Evolutionary conservation across 2,888 invertebrate species (phyloP).

Genomic region (Venusia cambrica): DNA sequence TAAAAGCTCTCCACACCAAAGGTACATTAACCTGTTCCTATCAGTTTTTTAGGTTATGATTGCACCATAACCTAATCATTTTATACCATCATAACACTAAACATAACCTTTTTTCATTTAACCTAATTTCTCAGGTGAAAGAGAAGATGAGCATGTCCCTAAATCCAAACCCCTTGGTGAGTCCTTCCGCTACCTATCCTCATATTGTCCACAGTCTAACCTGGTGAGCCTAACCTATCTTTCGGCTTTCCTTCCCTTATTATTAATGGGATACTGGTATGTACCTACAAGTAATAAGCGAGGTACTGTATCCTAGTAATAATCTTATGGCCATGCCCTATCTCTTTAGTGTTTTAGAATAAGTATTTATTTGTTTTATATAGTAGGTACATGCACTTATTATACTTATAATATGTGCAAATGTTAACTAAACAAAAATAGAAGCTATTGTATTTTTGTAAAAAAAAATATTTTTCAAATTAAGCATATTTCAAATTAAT

Average conservation of each 20-base stretch:
- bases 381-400: too few species aligned
- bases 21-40: slow-evolving; percentile 62
- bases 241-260: not conserved
- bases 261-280: too few species aligned
- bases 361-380: too few species aligned
- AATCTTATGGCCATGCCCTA: too few species aligned
- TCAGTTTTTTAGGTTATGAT: slow-evolving; percentile 61
- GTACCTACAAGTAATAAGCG: too few species aligned
- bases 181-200: slow-evolving; percentile 41
- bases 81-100: slow-evolving; percentile 10
- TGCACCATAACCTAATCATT: slow-evolving; percentile 51
- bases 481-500: too few species aligned
- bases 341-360: too few species aligned
- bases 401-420: too few species aligned
- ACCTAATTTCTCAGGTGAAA: slow-evolving; percentile 47
- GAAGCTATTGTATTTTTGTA: too few species aligned
- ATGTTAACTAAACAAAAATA: too few species aligned
- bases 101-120: slow-evolving; percentile 11
- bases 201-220: slow-evolving; percentile 1
- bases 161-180: slow-evolving; percentile 65
- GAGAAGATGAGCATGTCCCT: slow-evolving; percentile 41
- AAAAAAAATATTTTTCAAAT: too few species aligned
- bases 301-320: too few species aligned
- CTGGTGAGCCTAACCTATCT: not conserved
- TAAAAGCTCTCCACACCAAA: slow-evolving; percentile 85